A percentile compares a stretch with the other conserved stretches of the same genome.
phyloP scores from a whole-genome alignment of 2,888 invertebrate species.

The Synergus laeviventris region DNA sequence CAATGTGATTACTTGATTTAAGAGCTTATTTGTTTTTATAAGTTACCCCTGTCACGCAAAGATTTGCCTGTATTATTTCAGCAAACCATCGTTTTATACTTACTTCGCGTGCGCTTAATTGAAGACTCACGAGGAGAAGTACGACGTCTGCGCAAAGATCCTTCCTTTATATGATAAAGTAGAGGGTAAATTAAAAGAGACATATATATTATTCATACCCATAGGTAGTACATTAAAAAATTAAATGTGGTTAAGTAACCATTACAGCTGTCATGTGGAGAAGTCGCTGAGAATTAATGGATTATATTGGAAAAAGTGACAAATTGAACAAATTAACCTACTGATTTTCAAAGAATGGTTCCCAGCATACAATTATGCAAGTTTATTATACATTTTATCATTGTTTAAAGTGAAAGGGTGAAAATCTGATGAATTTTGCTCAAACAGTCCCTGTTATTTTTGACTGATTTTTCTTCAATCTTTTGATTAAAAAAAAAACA shows the following conservation, averaged over 20 bases:
- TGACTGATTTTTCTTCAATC: no score
- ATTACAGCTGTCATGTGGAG: neutral
- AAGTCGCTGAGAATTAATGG: neutral
- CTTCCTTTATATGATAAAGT: neutral
- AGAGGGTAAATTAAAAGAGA: neutral
- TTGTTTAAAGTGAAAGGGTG: no score
- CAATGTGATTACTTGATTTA: neutral
- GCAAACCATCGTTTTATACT: constrained; percentile 5
- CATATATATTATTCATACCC: neutral
- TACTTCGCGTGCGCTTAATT: constrained; percentile 35
- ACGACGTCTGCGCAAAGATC: constrained; percentile 5
- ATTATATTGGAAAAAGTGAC: neutral
- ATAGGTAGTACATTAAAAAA: neutral
- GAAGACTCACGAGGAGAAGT: neutral
- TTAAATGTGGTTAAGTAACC: neutral
- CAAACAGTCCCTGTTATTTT: no score
- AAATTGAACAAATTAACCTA: neutral
- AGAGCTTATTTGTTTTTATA: neutral
- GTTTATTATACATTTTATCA: neutral
- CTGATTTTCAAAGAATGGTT: neutral
- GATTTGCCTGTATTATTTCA: constrained; percentile 27
- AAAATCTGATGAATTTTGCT: no score
- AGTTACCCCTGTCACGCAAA: neutral
- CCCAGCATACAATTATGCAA: neutral
- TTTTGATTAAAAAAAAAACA: no score